These are phyloP conservation scores for Mystacornis crossleyi DNA, from an alignment of 2,113 vertebrate species.

Conservation along the genomic window DNA sequence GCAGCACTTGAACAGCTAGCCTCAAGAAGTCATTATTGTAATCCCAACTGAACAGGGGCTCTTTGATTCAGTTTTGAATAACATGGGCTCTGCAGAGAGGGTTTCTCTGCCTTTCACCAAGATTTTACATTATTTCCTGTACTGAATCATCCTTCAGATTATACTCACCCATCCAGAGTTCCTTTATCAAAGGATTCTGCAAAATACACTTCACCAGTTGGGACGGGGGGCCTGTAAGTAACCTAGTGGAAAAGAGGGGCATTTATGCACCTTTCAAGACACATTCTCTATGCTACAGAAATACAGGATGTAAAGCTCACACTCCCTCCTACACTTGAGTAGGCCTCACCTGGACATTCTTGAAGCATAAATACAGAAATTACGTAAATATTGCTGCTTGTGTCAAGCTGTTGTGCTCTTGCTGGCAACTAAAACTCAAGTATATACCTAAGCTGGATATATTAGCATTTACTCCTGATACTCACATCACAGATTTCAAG, in stretches of 20 bases:
- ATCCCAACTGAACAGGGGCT: not conserved
- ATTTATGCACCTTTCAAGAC: not conserved
- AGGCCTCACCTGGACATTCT: not conserved
- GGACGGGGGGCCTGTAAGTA: constrained; percentile 91
- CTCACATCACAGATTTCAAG: not conserved
- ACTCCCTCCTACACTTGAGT: not conserved
- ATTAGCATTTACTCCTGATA: not conserved
- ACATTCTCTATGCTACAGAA: not conserved
- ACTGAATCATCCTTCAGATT: not conserved
- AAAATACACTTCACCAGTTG: constrained; percentile 92
- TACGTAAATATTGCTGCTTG: not conserved
- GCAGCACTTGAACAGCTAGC: not conserved
- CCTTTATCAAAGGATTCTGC: constrained; percentile 93
- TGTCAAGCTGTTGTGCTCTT: not conserved
- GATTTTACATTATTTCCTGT: not conserved
- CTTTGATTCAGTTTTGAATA: not conserved
- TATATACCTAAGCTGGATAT: not conserved
- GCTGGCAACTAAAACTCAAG: not conserved
- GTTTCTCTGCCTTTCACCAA: not conserved
- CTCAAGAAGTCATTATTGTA: not conserved
- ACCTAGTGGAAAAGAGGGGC: constrained; percentile 77
- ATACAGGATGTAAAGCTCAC: not conserved
- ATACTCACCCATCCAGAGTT: constrained; percentile 89
- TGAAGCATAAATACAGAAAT: not conserved
- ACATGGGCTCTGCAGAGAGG: not conserved